Conservation (phyloP, 2,113 vertebrate species). For the Chinchilla lanigera region DNA sequence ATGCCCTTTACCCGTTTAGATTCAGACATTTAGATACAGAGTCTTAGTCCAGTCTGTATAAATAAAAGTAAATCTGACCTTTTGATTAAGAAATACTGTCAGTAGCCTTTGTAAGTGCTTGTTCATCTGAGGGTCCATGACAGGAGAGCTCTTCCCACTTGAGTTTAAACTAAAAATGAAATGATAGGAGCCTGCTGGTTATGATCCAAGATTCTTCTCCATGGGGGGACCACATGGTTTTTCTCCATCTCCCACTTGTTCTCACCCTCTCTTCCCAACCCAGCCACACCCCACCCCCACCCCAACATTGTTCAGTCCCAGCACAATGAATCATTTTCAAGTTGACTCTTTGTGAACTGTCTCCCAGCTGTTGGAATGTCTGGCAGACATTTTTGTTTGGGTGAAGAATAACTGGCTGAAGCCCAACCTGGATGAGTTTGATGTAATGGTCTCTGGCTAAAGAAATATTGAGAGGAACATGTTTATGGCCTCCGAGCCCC, state of each 20-base stretch:
- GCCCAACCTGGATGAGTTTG: conserved; percentile 83
- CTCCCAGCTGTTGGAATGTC: conserved; percentile 85
- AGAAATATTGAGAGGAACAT: conserved; percentile 79
- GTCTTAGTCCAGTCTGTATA: conserved; percentile 61
- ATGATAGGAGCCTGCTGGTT: conserved; percentile 67
- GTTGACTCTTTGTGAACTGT: conserved; percentile 84
- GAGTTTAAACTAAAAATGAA: conserved; percentile 76
- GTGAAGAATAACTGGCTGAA: conserved; percentile 85
- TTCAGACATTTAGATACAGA: conserved; percentile 66
- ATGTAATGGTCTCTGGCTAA: conserved; percentile 82
- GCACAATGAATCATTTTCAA: conserved; percentile 85
- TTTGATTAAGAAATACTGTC: conserved; percentile 78
- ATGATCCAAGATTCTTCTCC: conserved; percentile 74
- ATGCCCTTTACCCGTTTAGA: conserved; percentile 51
- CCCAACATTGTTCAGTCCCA: conserved; percentile 80
- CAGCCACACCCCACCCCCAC: conserved; percentile 79
- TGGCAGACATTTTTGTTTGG: conserved; percentile 85
- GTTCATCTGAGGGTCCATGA: conserved; percentile 74
- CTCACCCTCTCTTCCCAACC: conserved; percentile 75
- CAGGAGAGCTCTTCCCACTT: conserved; percentile 65
- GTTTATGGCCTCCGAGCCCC: conserved; percentile 72
- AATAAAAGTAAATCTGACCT: conserved; percentile 80
- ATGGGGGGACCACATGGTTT: conserved; percentile 71
- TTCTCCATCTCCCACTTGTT: conserved; percentile 80
- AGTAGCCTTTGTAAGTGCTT: conserved; percentile 70